Conservation (phyloP, 2,113 vertebrate species). For the Vicugna pacos region DNA sequence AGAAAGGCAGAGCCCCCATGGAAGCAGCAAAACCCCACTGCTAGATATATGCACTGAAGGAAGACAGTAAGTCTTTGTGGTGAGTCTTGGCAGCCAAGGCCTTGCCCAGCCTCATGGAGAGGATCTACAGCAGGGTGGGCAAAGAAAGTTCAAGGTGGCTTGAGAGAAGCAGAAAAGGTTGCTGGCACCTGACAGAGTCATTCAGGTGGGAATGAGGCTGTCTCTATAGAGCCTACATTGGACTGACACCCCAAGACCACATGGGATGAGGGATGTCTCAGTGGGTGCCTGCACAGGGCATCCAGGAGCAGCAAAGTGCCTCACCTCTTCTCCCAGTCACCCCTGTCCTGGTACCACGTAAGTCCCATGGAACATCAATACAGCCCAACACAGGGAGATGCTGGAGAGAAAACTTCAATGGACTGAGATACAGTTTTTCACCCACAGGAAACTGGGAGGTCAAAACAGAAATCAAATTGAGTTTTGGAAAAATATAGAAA, state of each 20-base stretch:
- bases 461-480: conserved; percentile 15
- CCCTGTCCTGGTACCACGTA: not conserved
- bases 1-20: not conserved
- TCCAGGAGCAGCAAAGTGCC: not conserved
- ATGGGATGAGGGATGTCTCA: not conserved
- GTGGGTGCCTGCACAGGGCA: fast-evolving
- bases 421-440: not conserved
- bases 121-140: not conserved
- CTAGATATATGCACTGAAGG: not conserved
- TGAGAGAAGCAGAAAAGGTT: not conserved
- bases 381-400: not conserved
- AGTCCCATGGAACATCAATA: not conserved
- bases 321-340: not conserved
- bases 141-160: not conserved
- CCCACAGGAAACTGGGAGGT: not conserved
- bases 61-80: not conserved
- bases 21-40: not conserved
- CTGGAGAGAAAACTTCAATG: not conserved
- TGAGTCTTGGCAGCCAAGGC: not conserved
- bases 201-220: not conserved
- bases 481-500: conserved; percentile 3
- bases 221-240: not conserved
- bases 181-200: not conserved
- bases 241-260: not conserved
- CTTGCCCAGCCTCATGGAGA: not conserved